Conservation (phyloP, 2,797 vertebrate species). For the Clarias platycephalus region DNA sequence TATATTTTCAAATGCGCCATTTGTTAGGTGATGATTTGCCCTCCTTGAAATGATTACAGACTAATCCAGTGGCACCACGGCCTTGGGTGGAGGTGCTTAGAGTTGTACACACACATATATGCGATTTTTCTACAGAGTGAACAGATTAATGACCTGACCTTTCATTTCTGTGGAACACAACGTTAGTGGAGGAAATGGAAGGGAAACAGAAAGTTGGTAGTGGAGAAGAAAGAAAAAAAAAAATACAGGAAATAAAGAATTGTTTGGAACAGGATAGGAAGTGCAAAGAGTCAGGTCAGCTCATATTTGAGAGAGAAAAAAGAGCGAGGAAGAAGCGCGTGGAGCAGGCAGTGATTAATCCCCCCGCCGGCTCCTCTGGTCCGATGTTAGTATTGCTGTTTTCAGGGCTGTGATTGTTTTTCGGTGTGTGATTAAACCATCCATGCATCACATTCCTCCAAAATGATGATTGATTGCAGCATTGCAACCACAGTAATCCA, state of each 20-base stretch:
- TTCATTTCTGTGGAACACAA: slow-evolving; percentile 42
- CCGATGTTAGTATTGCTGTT: slow-evolving; percentile 39
- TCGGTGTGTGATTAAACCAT: slow-evolving; percentile 59
- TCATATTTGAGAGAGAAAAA: slow-evolving; percentile 21
- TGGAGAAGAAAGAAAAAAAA: neutral
- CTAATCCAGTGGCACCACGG: neutral
- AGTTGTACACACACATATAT: slow-evolving; percentile 2
- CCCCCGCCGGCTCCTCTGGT: slow-evolving; percentile 45
- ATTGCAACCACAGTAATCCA: slow-evolving; percentile 72
- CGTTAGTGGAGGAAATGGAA: slow-evolving; percentile 27
- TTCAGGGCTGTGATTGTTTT: slow-evolving; percentile 52
- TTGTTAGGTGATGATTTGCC: slow-evolving; percentile 12
- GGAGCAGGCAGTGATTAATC: slow-evolving; percentile 41
- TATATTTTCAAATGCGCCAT: slow-evolving; percentile 16
- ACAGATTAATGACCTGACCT: slow-evolving; percentile 58
- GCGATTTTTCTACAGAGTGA: slow-evolving; percentile 34
- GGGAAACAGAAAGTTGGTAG: slow-evolving; percentile 20
- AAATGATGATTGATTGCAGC: slow-evolving; percentile 75
- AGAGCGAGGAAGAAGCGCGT: slow-evolving; percentile 5
- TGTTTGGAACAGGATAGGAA: neutral
- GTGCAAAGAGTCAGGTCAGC: slow-evolving; percentile 20
- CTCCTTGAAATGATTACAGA: neutral
- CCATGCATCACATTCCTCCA: slow-evolving; percentile 68
- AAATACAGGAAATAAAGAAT: slow-evolving; percentile 20
- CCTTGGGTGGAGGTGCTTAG: neutral